phyloP scores from a whole-genome alignment of 1,140 invertebrate species.

The Anagrus nilaparvatae region DNA sequence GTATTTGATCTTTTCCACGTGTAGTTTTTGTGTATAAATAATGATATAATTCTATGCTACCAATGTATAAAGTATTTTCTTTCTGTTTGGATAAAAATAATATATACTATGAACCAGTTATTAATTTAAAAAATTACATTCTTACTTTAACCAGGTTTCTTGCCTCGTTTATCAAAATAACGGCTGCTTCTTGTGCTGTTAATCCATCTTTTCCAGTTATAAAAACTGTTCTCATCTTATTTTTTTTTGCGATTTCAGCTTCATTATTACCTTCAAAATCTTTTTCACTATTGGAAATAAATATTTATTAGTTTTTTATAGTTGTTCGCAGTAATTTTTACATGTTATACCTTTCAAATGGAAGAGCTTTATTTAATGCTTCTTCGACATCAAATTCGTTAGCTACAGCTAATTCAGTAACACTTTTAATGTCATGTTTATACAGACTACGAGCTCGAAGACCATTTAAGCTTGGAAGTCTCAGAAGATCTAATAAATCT shows the following conservation, averaged over 20 bases:
- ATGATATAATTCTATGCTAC: no score
- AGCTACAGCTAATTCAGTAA: slow-evolving; percentile 68
- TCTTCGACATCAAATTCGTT: slow-evolving; percentile 60
- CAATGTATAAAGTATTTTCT: no score
- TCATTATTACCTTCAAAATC: slow-evolving; percentile 59
- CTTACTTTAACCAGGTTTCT: slow-evolving; percentile 49
- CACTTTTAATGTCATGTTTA: slow-evolving; percentile 69
- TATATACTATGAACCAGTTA: no score
- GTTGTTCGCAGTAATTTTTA: neutral
- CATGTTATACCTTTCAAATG: slow-evolving; percentile 60
- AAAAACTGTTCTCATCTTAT: slow-evolving; percentile 63
- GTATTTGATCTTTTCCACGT: no score
- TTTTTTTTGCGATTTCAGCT: slow-evolving; percentile 55
- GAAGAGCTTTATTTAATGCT: slow-evolving; percentile 64
- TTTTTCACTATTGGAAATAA: slow-evolving; percentile 47
- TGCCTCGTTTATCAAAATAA: slow-evolving; percentile 70
- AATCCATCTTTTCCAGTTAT: slow-evolving; percentile 73
- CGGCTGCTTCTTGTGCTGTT: slow-evolving; percentile 72
- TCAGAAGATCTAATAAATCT: slow-evolving; percentile 86
- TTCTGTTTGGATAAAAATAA: no score
- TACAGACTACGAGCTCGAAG: slow-evolving; percentile 75
- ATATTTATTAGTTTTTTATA: neutral
- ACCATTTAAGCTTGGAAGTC: slow-evolving; percentile 74
- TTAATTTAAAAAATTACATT: slow-evolving; percentile 29
- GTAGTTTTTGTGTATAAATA: no score